Conservation (phyloP, 2,113 vertebrate species). For the Xenopus tropicalis region DNA sequence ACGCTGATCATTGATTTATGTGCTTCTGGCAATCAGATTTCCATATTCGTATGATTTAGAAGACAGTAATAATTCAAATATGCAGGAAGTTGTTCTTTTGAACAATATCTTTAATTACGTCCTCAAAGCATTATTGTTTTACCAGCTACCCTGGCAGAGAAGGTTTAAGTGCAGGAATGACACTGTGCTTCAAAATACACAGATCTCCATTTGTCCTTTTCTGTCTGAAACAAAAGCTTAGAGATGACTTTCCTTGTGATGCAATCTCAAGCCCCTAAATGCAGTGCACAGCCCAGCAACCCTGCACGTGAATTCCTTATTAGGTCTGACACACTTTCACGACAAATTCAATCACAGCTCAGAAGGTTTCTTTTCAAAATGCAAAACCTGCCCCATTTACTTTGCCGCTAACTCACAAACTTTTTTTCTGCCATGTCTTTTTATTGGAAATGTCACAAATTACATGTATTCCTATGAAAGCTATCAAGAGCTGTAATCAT, state of each 20-base stretch:
- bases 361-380: conserved; percentile 85
- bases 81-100: conserved; percentile 99
- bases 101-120: conserved; percentile 99
- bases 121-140: conserved; percentile 98
- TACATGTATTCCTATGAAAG: conserved; percentile 81
- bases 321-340: conserved; percentile 97
- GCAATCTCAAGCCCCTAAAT: conserved; percentile 76
- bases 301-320: conserved; percentile 85
- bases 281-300: conserved; percentile 75
- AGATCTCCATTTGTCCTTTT: conserved; percentile 73
- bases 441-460: conserved; percentile 87
- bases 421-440: conserved; percentile 78
- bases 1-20: conserved; percentile 99
- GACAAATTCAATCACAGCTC: conserved; percentile 92
- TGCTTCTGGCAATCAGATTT: conserved; percentile 99
- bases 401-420: conserved; percentile 84
- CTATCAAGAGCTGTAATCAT: conserved; percentile 79
- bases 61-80: conserved; percentile 99
- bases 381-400: conserved; percentile 82
- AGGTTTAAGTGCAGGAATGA: conserved; percentile 82
- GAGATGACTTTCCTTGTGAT: conserved; percentile 78
- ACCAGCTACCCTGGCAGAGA: conserved; percentile 77
- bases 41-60: conserved; percentile 99
- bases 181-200: conserved; percentile 67
- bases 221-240: conserved; percentile 60